These are phyloP conservation scores for Lophura nycthemera DNA, from an alignment of 2,113 vertebrate genomes.

Conservation along the genomic window DNA sequence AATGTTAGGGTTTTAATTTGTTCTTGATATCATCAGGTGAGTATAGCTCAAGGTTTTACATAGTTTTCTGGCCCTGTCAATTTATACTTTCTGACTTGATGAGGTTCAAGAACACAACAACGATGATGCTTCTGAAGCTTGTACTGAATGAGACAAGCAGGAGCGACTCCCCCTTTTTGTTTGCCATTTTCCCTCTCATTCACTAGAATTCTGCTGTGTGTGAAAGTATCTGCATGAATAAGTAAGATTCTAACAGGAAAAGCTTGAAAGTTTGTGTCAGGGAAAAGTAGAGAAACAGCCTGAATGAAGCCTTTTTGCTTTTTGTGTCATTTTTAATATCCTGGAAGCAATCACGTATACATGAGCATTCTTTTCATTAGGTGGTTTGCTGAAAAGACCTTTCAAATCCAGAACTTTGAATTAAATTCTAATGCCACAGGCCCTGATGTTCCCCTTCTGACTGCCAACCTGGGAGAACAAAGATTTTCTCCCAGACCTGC, in stretches of 20 bases:
- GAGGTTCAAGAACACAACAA: neutral
- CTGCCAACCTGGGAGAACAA: constrained; percentile 11
- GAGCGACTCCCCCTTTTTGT: neutral
- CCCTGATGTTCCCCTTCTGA: neutral
- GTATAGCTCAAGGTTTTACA: neutral
- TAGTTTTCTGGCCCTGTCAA: neutral
- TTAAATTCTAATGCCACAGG: neutral
- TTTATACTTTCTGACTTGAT: neutral
- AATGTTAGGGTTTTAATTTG: neutral
- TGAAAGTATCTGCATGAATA: neutral
- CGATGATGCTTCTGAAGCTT: neutral
- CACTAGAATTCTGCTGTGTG: neutral
- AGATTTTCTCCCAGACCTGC: neutral
- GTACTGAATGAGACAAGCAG: neutral
- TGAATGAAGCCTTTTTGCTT: neutral
- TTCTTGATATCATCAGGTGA: neutral
- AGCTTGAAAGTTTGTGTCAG: neutral
- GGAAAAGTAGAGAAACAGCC: neutral
- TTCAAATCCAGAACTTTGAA: constrained; percentile 25
- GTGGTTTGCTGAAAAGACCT: neutral
- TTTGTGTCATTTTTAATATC: neutral
- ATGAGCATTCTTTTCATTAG: neutral
- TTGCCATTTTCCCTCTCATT: neutral
- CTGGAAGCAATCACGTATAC: neutral
- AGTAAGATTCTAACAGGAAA: neutral